Evolutionary conservation across 2,797 vertebrate genomes (phyloP), one percentile per base, ranked within the genome.

Genomic region (Characodon lateralis): DNA sequence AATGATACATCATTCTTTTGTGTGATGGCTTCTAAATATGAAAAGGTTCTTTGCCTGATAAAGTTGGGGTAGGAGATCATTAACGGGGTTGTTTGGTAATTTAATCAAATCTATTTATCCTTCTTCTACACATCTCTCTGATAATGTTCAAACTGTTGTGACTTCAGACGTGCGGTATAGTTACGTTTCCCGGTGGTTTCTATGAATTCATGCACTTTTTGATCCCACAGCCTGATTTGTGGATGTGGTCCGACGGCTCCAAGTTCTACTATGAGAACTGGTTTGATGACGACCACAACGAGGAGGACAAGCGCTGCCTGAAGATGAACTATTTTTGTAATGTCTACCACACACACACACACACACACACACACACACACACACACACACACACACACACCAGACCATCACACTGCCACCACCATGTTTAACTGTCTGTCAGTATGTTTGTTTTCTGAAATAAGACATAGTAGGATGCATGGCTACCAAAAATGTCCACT

Each of bases 231-330:
- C 0, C 0, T 0, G 2, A 8, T 1, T 5, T 75, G 0, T 88
- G 89, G 87, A 50, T 90, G 85, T 90, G 88, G 90, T 76, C 24
- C 0, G 89, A 89, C 3, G 90, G 89, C 46, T 73, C 83, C 7
- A 74, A 3, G 39, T 90, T 89, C n/a, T 0, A 59, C n/a, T 89
- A 83, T 7, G 0, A 74, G 0, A 35, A 88, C 78, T 86, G 83
- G 79, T 2, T 1, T 1, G 0, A 7, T 1, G 35, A 71, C 0
- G 0, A 53, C 0, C 0, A 26, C 2, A 1, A 73, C 1, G 0
- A 63, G 1, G 6, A 1, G 7, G 2, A 4, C 0, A 22, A 53
- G 6, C 0, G 31, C 72, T 91, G 90, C 22, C 28, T 90, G 81
- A 74, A 13, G 56, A 90, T 85, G 0, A 91, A 89, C 28, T 71